Evolutionary conservation across 2,797 vertebrate species (phyloP).

Genomic region (Pterois miles): DNA sequence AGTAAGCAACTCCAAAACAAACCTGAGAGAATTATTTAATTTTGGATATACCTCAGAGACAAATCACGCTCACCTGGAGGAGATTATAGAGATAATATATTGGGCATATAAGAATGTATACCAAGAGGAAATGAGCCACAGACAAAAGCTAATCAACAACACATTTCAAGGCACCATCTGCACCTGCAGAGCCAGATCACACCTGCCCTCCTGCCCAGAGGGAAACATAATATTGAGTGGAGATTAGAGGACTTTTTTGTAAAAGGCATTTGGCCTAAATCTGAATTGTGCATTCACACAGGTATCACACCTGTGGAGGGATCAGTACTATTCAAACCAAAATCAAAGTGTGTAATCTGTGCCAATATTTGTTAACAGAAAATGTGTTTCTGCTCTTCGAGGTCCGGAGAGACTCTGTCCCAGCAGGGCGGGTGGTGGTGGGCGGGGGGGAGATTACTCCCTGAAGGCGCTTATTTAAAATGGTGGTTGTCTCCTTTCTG

Average conservation of each 20-base stretch:
- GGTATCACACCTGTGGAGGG: constrained; percentile 77
- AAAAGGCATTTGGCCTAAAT: constrained; percentile 46
- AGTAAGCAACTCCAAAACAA: neutral
- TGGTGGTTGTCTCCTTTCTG: constrained; percentile 77
- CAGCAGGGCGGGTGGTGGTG: constrained; percentile 55
- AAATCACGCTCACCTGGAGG: constrained; percentile 37
- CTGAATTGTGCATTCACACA: constrained; percentile 69
- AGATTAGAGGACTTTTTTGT: constrained; percentile 63
- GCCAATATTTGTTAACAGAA: constrained; percentile 61
- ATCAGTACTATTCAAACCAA: constrained; percentile 51
- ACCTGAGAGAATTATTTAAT: constrained; percentile 39
- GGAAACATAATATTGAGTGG: constrained; percentile 67
- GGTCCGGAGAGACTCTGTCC: constrained; percentile 69
- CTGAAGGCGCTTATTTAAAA: constrained; percentile 79
- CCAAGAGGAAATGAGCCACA: constrained; percentile 15
- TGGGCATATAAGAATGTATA: constrained; percentile 27
- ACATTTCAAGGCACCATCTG: constrained; percentile 57
- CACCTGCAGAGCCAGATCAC: constrained; percentile 63
- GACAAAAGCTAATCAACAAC: constrained; percentile 46
- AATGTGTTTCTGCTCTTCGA: constrained; percentile 57
- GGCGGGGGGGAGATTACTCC: constrained; percentile 60
- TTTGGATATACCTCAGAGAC: constrained; percentile 25
- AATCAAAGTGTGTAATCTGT: constrained; percentile 55
- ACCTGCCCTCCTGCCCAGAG: constrained; percentile 62
- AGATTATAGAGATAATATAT: constrained; percentile 23